Evolutionary conservation across 2,888 invertebrate genomes (phyloP).

Genomic region (Netelia virgata): DNA sequence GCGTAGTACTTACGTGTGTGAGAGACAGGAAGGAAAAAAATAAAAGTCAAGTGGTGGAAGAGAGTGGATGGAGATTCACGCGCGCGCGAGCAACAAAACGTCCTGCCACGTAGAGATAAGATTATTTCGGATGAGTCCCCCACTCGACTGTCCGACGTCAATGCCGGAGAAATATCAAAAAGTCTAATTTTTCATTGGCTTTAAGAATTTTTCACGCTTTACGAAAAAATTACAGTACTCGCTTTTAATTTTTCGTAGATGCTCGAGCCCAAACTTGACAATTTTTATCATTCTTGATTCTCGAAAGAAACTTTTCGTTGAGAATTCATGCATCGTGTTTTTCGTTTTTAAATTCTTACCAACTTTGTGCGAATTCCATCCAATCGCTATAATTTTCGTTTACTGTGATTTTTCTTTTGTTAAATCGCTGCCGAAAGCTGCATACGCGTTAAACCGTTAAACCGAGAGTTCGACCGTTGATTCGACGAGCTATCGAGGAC

Average conservation of each 20-base stretch:
- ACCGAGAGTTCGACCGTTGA: background rate
- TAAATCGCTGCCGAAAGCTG: slow-evolving; percentile 77
- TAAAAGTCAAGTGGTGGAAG: slow-evolving; percentile 28
- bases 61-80: slow-evolving; percentile 14
- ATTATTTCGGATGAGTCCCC: slow-evolving; percentile 53
- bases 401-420: background rate
- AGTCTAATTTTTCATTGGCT: slow-evolving; percentile 8
- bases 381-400: background rate
- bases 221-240: too few species aligned
- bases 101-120: slow-evolving; percentile 62
- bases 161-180: slow-evolving; percentile 41
- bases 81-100: slow-evolving; percentile 47
- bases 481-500: background rate
- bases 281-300: too few species aligned
- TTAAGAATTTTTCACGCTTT: background rate
- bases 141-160: slow-evolving; percentile 10
- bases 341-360: slow-evolving; percentile 33
- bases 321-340: background rate
- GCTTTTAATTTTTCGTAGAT: too few species aligned
- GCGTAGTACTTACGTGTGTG: background rate
- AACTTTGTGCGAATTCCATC: slow-evolving; percentile 5
- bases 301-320: background rate
- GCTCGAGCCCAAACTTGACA: too few species aligned
- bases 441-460: slow-evolving; percentile 52
- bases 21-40: slow-evolving; percentile 16